Base-by-base conservation (phyloP, 92 coral and sea anemone species). In the Zoanthus gigantus region DNA sequence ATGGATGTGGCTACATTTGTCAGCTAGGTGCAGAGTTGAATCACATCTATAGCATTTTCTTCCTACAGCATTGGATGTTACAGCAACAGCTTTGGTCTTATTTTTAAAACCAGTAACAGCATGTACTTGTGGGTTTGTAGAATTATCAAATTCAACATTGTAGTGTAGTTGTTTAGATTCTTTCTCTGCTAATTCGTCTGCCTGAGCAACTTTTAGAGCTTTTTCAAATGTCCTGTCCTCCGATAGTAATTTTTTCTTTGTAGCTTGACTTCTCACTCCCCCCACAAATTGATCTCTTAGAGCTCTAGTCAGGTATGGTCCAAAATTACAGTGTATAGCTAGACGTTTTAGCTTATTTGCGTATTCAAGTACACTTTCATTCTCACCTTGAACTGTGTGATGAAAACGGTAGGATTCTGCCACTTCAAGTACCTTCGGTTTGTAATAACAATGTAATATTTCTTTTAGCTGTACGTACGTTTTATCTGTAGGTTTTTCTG, bases 171-270 rank as follows among this genome's bases (percentile, higher is more conserved):
- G 88, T 74, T 74, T 79, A 16, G 91, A 90, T 76, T 91, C 89
- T 77, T 63, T 91, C 14, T 91, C 91, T 47, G 91, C 91, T 72
- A 88, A 32, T 72, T 91, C 83, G 63, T 88, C 89, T 11, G 92
- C 94, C 73, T 78, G 86, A 34, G 94, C 92, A 28, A 88, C 94
- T 66, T 76, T 78, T 16, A 83, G 52, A n/a, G 92, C 85, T 78
- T 88, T 87, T 5, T 83, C 82, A 71, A 83, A 83, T 9, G 91
- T 91, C 12, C 91, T 82, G 66, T 91, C 93, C 65, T 83, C 89
- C 1, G 89, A 83, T 15, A 88, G 87, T n/a, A 88, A 32, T 60
- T 90, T 83, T 80, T 88, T 82, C 74, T 23, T 79, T 9, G 86
- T 83, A 50, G 78, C 28, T 61, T 76, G 86, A 82, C 91, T 90